phyloP scores from a whole-genome alignment of 1,140 invertebrate genomes.

The Drosophila ohnishii region DNA sequence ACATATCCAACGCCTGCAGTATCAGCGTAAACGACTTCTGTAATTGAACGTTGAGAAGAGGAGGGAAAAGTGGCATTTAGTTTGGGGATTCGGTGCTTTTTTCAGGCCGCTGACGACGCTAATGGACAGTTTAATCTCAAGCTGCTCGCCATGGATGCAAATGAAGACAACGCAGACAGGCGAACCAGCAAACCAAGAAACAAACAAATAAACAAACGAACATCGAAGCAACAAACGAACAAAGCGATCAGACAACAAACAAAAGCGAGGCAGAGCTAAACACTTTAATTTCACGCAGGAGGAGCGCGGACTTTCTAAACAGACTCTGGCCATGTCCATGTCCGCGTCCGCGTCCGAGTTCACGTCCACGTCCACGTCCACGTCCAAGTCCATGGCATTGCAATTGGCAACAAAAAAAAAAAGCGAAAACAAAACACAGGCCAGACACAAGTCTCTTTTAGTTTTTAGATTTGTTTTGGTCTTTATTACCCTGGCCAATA shows the following conservation, averaged over 20 bases:
- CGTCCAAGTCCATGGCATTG: slow-evolving; percentile 34
- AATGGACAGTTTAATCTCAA: slow-evolving; percentile 79
- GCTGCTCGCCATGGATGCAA: slow-evolving; percentile 58
- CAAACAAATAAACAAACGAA: slow-evolving; percentile 26
- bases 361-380: slow-evolving; percentile 24
- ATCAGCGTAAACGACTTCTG: slow-evolving; percentile 96
- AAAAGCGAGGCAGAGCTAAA: slow-evolving; percentile 59
- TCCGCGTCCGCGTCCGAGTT: slow-evolving; percentile 11
- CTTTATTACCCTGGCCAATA: slow-evolving; percentile 11
- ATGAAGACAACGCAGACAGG: slow-evolving; percentile 66
- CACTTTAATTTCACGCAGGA: slow-evolving; percentile 81
- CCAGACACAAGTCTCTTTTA: slow-evolving; percentile 12
- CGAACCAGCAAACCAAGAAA: slow-evolving; percentile 15
- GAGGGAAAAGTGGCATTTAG: slow-evolving; percentile 42
- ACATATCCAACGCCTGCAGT: slow-evolving; percentile 93
- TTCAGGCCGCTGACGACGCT: slow-evolving; percentile 65
- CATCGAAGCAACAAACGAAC: slow-evolving; percentile 22
- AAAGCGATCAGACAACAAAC: slow-evolving; percentile 40
- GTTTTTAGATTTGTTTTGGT: slow-evolving; percentile 21
- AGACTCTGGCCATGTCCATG: slow-evolving; percentile 40
- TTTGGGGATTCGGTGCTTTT: slow-evolving; percentile 36
- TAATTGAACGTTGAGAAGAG: slow-evolving; percentile 63
- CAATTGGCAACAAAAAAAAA: slow-evolving; percentile 51
- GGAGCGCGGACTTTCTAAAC: slow-evolving; percentile 71
- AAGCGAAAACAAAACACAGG: slow-evolving; percentile 39